These are phyloP conservation scores for Lymantria dispar DNA, from an alignment of 2,888 invertebrate species.

Conservation along the genomic window DNA sequence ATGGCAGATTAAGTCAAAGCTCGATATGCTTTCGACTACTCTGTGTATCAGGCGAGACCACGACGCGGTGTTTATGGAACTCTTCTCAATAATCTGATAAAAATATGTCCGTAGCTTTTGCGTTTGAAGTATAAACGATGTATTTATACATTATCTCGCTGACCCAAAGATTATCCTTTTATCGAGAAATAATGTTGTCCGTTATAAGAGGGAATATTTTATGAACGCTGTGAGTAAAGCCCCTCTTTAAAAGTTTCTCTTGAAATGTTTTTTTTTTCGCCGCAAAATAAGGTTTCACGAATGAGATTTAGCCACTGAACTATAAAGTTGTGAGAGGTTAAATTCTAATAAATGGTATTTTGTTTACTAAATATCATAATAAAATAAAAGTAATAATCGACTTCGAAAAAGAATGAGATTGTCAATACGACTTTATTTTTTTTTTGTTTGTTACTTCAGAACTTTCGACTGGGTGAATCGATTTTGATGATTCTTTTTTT, in stretches of 20 bases:
- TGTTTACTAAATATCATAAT: too few relatives aligned
- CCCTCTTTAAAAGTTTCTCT: neutral
- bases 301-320: neutral
- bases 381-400: too few relatives aligned
- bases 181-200: conserved; percentile 37
- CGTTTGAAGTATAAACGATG: conserved; percentile 49
- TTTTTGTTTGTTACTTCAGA: too few relatives aligned
- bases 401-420: too few relatives aligned
- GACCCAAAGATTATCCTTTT: conserved; percentile 40
- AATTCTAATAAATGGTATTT: neutral
- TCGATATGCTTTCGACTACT: conserved; percentile 44
- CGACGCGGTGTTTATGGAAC: conserved; percentile 50
- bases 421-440: too few relatives aligned
- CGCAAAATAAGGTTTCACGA: neutral
- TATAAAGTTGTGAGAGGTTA: neutral
- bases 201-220: conserved; percentile 15
- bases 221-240: neutral
- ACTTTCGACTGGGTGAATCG: too few relatives aligned
- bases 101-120: conserved; percentile 51
- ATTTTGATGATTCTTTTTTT: too few relatives aligned
- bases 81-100: conserved; percentile 46
- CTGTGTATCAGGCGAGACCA: conserved; percentile 47
- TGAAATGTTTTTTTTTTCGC: neutral
- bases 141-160: conserved; percentile 34
- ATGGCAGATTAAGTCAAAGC: conserved; percentile 61